Evolutionary conservation across 2,797 vertebrate genomes (phyloP), one percentile per base, ranked within the genome.

Genomic region (Urophycis tenuis): DNA sequence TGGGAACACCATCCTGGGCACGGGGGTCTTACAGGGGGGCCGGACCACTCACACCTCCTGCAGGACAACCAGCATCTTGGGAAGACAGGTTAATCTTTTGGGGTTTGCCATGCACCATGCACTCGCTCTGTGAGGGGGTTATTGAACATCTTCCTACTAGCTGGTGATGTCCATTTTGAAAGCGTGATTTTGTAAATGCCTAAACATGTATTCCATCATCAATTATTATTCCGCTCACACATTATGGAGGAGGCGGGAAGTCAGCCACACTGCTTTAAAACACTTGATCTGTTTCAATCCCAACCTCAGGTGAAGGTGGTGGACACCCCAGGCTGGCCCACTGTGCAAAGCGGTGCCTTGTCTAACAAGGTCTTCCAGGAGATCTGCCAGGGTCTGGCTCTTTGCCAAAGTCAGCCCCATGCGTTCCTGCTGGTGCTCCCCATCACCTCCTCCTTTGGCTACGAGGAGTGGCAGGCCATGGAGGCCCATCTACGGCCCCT

Each of bases 301-400:
- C 15, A 45, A 45, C 1, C 22, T 5, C 74, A 89, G 86, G 78
- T 90, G 67, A 73, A 79, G 0, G 85, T 89, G 31, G 85, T 89
- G 39, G 85, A 90, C 82, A 90, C 86, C 6, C 86, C 88, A 0
- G 86, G 86, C 0, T 90, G 87, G 87, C 11, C 14, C 53, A 39
- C 11, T 67, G 22, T 67, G 25, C 60, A n/a, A 1, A 8, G 25
- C 25, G 41, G 17, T 33, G 10, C 81, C 30, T 0, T 5, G 64
- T 35, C 36, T 10, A 1, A 71, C 60, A 33, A 8, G 2, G 78
- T 87, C 14, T 80, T 81, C 1, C 10, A 29, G 80, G 83, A 90
- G 80, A 36, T 88, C 31, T 0, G 1, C 34, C 67, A 79, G 71
- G 81, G 72, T 7, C 3, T 88, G 73, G 10, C 35, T 25, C 82